Conservation (phyloP, 2,797 vertebrate genomes). For the Sebastes kiyomatsui region DNA sequence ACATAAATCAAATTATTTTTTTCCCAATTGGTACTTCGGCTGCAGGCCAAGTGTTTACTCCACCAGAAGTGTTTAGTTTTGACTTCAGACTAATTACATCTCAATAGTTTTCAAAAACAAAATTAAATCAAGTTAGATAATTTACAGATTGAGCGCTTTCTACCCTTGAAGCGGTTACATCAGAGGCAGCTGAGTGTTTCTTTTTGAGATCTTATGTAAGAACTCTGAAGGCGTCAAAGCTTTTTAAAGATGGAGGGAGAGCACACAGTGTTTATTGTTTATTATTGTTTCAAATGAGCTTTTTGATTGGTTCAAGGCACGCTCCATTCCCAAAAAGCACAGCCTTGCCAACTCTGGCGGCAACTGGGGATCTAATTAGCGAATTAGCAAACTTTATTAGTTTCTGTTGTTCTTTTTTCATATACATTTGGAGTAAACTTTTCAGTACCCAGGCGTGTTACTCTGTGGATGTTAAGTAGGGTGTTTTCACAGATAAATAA, state of each 20-base stretch:
- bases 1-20: background rate
- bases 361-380: constrained; percentile 47
- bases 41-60: background rate
- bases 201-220: constrained; percentile 18
- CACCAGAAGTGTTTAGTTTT: background rate
- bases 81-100: background rate
- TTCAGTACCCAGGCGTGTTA: background rate
- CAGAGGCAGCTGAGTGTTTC: constrained; percentile 7
- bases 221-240: constrained; percentile 13
- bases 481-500: background rate
- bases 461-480: constrained; percentile 17
- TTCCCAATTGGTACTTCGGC: background rate
- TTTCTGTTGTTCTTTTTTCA: background rate
- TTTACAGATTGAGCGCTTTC: constrained; percentile 14
- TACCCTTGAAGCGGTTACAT: constrained; percentile 16
- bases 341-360: background rate
- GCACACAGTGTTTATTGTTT: background rate
- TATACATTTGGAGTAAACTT: background rate
- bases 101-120: background rate
- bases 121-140: constrained; percentile 3
- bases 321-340: background rate
- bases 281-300: background rate
- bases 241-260: constrained; percentile 15
- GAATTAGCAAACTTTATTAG: constrained; percentile 9
- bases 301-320: background rate